phyloP scores from a whole-genome alignment of 2,888 invertebrate species.

The Heteromurus nitidus region DNA sequence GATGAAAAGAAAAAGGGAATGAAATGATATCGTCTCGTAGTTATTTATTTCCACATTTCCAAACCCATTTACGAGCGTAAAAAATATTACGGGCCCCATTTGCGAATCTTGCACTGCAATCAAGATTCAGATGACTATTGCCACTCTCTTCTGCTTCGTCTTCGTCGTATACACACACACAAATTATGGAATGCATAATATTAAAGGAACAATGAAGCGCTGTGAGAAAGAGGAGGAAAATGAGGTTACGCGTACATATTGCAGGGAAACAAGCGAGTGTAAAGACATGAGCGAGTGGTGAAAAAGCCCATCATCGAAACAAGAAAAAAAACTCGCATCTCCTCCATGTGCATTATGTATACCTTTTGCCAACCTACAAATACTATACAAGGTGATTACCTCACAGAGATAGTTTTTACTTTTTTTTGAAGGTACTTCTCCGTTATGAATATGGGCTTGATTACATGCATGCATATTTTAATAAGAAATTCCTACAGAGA shows the following conservation, averaged over 20 bases:
- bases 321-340: background rate
- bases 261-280: background rate
- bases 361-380: too few relatives aligned
- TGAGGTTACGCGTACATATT: conserved; percentile 37
- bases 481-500: conserved; percentile 1
- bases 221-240: conserved; percentile 7
- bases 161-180: background rate
- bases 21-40: conserved; percentile 40
- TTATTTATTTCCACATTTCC: conserved; percentile 51
- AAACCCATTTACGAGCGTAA: conserved; percentile 46
- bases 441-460: conserved; percentile 20
- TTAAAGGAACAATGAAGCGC: conserved; percentile 2
- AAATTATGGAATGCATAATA: conserved; percentile 37
- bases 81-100: conserved; percentile 45
- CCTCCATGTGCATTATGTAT: background rate
- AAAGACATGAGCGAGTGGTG: too few relatives aligned
- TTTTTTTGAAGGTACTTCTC: too few relatives aligned
- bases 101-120: conserved; percentile 45
- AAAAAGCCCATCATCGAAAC: too few relatives aligned
- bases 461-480: conserved; percentile 20
- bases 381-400: too few relatives aligned
- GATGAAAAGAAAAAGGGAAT: conserved; percentile 6
- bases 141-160: conserved; percentile 15
- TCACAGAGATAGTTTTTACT: too few relatives aligned
- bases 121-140: conserved; percentile 41